A percentile compares a stretch with the other conserved stretches of the same genome.
phyloP scores from a whole-genome alignment of 2,888 invertebrate genomes.

The Neoaliturus tenellus region DNA sequence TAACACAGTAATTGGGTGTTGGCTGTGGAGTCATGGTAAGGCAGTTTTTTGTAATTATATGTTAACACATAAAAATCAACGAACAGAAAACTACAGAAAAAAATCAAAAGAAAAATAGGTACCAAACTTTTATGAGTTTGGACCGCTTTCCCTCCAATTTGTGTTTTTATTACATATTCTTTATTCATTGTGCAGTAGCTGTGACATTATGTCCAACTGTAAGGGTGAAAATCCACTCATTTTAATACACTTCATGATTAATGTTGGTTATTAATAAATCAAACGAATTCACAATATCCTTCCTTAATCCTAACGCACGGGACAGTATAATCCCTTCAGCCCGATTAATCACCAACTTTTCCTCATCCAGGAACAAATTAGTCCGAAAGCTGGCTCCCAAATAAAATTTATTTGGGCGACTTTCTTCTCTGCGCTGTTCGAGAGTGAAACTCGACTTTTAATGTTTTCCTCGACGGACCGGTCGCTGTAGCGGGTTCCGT shows the following conservation, averaged over 20 bases:
- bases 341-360: background rate
- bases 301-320: background rate
- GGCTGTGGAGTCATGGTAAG: no score
- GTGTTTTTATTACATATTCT: no score
- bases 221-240: background rate
- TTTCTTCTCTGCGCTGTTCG: background rate
- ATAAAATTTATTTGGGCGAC: constrained; percentile 17
- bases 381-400: background rate
- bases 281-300: background rate
- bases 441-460: constrained; percentile 2
- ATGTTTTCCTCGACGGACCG: background rate
- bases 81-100: no score
- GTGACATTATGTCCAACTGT: background rate
- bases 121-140: no score
- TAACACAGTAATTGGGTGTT: no score
- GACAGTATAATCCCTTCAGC: no score
- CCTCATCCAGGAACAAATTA: background rate
- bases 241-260: background rate
- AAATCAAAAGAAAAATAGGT: no score
- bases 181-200: no score
- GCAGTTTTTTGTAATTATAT: no score
- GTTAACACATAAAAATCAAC: no score
- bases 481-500: background rate
- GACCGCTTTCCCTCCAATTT: no score
- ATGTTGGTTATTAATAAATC: background rate